phyloP scores from a whole-genome alignment of 2,797 vertebrate species.

The Melopsittacus undulatus region DNA sequence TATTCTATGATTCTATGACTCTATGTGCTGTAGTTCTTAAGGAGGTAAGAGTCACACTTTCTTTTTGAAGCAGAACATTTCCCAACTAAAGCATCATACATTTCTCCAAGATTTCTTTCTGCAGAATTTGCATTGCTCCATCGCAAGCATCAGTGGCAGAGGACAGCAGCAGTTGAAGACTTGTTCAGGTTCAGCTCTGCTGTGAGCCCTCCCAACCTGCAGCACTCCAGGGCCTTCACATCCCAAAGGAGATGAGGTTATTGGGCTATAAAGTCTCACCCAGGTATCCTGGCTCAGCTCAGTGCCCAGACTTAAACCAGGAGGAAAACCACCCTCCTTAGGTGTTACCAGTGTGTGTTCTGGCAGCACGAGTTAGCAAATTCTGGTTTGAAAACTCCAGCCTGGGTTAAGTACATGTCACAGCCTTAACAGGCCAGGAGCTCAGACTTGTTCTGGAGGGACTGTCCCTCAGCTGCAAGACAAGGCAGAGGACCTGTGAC shows the following conservation, averaged over 20 bases:
- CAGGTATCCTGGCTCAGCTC: neutral
- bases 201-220: fast-evolving
- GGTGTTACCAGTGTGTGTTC: neutral
- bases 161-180: neutral
- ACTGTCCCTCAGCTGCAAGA: neutral
- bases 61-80: neutral
- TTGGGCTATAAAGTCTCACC: neutral
- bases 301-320: neutral
- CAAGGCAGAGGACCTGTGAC: neutral
- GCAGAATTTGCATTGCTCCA: neutral
- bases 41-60: neutral
- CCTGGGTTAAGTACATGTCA: neutral
- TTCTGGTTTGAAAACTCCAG: too few species aligned
- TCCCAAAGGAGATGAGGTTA: neutral
- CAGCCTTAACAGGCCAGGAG: neutral
- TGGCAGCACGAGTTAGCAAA: neutral
- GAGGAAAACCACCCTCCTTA: neutral
- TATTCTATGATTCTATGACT: too few species aligned
- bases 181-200: neutral
- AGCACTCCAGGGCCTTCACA: neutral
- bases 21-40: fast-evolving
- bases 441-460: neutral
- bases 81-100: fast-evolving
- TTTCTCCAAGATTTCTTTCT: neutral
- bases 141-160: neutral